Evolutionary conservation across 2,888 invertebrate species (phyloP).

Genomic region (Agrochola macilenta): DNA sequence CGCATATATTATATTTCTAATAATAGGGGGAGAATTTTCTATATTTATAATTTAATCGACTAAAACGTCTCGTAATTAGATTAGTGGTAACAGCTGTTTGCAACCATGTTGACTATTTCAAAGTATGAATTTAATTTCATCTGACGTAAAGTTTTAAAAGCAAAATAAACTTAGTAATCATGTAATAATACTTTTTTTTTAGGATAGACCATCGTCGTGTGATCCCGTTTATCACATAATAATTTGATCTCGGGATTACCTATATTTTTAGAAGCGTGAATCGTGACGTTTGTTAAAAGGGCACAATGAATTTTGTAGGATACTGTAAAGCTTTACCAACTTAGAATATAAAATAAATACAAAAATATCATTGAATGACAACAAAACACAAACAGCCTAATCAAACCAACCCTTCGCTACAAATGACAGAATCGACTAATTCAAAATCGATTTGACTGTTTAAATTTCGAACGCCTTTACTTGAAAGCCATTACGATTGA

Average conservation of each 20-base stretch:
- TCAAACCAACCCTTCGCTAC: neutral
- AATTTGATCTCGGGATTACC: neutral
- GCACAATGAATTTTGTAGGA: neutral
- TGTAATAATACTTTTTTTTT: neutral
- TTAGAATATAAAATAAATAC: neutral
- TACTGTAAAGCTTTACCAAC: neutral
- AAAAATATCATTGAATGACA: slow-evolving; percentile 1
- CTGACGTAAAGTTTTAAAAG: neutral
- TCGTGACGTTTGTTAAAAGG: neutral
- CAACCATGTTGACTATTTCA: neutral
- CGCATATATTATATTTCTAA: slow-evolving; percentile 42
- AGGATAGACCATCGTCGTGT: neutral
- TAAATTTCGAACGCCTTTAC: slow-evolving; percentile 54
- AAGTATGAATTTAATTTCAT: neutral
- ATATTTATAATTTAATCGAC: slow-evolving; percentile 7
- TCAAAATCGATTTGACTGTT: slow-evolving; percentile 60
- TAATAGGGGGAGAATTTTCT: slow-evolving; percentile 13
- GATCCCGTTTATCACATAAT: neutral
- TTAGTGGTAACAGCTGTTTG: slow-evolving; percentile 9
- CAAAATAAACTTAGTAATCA: neutral
- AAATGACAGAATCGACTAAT: slow-evolving; percentile 55
- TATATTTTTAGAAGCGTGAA: neutral
- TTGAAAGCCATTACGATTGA: slow-evolving; percentile 59
- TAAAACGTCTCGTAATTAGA: slow-evolving; percentile 15
- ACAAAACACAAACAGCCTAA: slow-evolving; percentile 24